Evolutionary conservation across 1,140 invertebrate genomes (phyloP).

Genomic region (Luehdorfia chinensis): DNA sequence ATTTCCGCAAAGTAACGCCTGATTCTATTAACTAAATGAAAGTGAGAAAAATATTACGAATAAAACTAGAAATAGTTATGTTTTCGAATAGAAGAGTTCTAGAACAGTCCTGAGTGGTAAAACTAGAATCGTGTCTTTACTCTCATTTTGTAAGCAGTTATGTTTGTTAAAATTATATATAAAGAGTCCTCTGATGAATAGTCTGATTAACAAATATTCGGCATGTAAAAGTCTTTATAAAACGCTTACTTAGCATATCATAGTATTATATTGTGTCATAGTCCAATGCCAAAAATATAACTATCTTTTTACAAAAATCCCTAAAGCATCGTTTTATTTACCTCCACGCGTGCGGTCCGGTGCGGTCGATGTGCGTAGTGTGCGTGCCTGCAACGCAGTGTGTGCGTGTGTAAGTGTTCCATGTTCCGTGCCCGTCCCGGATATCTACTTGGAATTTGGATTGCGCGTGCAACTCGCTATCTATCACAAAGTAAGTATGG

Average conservation of each 20-base stretch:
- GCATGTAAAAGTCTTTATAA: constrained; percentile 77
- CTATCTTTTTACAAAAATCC: constrained; percentile 77
- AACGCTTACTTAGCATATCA: constrained; percentile 77
- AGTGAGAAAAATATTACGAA: constrained; percentile 76
- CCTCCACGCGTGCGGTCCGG: constrained; percentile 31
- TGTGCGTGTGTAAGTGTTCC: too few species aligned
- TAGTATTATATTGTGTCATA: constrained; percentile 78
- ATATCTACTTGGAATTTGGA: too few species aligned
- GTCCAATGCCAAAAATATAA: constrained; percentile 78
- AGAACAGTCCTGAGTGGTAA: constrained; percentile 58
- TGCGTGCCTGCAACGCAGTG: constrained; percentile 9
- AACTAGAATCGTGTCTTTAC: constrained; percentile 61
- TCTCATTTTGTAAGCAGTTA: constrained; percentile 75
- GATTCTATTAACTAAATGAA: too few species aligned
- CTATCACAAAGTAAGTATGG: too few species aligned
- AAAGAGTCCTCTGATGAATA: constrained; percentile 76
- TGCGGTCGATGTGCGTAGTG: constrained; percentile 22
- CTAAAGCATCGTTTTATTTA: constrained; percentile 71
- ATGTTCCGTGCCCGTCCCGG: too few species aligned
- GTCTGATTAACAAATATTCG: constrained; percentile 76
- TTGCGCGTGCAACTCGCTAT: too few species aligned
- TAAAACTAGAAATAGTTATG: constrained; percentile 73
- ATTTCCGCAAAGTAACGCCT: too few species aligned
- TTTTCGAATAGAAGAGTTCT: constrained; percentile 69
- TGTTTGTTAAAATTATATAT: constrained; percentile 76